A percentile compares a stretch with the other conserved stretches of the same genome.
Conservation (phyloP, 23 tunicate genomes). For the Botrylloides violaceus region DNA sequence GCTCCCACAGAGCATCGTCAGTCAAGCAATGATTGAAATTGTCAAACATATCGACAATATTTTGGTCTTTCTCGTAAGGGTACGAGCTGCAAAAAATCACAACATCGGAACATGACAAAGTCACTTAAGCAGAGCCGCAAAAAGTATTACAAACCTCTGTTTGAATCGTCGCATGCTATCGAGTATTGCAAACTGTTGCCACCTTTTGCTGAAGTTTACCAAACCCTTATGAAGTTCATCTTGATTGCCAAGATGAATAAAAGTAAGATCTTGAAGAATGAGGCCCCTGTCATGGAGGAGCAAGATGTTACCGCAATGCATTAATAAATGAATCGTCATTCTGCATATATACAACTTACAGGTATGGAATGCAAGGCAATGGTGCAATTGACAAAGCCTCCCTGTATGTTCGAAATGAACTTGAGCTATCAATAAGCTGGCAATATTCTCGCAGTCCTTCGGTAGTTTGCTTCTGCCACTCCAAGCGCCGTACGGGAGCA, state of each 20-base stretch:
- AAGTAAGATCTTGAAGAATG: constrained; percentile 84
- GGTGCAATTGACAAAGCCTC: constrained; percentile 72
- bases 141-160: constrained; percentile 34
- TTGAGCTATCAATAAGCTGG: constrained; percentile 78
- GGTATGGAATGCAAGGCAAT: constrained; percentile 79
- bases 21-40: constrained; percentile 55
- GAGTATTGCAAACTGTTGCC: constrained; percentile 89
- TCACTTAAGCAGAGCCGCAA: too few relatives aligned
- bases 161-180: constrained; percentile 85
- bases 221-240: constrained; percentile 83
- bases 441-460: constrained; percentile 92
- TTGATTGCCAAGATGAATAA: constrained; percentile 87
- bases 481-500: constrained; percentile 82
- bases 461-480: constrained; percentile 85
- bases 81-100: constrained; percentile 57
- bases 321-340: not conserved
- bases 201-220: constrained; percentile 82
- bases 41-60: constrained; percentile 44
- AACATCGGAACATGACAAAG: too few relatives aligned
- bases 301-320: not conserved
- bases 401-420: constrained; percentile 80
- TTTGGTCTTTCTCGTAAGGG: constrained; percentile 56
- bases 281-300: constrained; percentile 46
- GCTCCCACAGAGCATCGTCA: constrained; percentile 81
- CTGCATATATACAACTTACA: constrained; percentile 37